phyloP scores from a whole-genome alignment of 2,797 vertebrate genomes.

The Selene dorsalis region DNA sequence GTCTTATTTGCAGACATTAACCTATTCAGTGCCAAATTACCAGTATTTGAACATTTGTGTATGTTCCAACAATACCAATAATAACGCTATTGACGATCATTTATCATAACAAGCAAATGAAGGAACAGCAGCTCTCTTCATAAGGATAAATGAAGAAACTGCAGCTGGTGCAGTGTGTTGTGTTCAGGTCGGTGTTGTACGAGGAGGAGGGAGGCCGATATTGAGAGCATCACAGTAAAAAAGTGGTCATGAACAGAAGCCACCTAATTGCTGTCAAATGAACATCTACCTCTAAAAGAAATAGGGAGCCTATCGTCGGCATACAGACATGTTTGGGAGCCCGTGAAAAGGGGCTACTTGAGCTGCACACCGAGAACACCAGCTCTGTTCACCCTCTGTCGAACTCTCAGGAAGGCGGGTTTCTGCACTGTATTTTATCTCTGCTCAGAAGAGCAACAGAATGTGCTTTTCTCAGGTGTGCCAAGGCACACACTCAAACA shows the following conservation, averaged over 20 bases:
- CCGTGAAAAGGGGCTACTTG: slow-evolving; percentile 51
- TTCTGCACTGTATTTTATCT: slow-evolving; percentile 37
- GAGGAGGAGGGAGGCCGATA: slow-evolving; percentile 19
- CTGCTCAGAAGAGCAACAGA: slow-evolving; percentile 29
- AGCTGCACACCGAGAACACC: slow-evolving; percentile 33
- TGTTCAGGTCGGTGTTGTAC: slow-evolving; percentile 18
- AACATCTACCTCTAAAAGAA: slow-evolving; percentile 30
- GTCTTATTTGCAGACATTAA: not conserved
- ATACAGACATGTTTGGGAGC: slow-evolving; percentile 34
- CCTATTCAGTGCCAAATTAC: slow-evolving; percentile 2
- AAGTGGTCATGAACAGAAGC: slow-evolving; percentile 36
- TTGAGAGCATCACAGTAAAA: slow-evolving; percentile 26
- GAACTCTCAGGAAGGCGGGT: slow-evolving; percentile 28
- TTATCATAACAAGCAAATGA: not conserved
- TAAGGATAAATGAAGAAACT: slow-evolving; percentile 1
- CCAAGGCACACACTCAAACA: slow-evolving; percentile 21
- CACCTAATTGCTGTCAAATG: slow-evolving; percentile 30
- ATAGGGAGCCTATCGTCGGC: slow-evolving; percentile 20
- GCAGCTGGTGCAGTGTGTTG: slow-evolving; percentile 17
- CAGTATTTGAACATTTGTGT: too few species aligned
- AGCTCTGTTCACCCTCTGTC: slow-evolving; percentile 15
- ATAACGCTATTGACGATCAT: not conserved
- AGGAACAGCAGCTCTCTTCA: not conserved
- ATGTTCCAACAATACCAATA: slow-evolving; percentile 3
- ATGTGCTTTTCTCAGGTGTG: slow-evolving; percentile 46